These are phyloP conservation scores for Macrotrachela quadricornifera DNA, from an alignment of 1,140 invertebrate species.

Conservation along the genomic window DNA sequence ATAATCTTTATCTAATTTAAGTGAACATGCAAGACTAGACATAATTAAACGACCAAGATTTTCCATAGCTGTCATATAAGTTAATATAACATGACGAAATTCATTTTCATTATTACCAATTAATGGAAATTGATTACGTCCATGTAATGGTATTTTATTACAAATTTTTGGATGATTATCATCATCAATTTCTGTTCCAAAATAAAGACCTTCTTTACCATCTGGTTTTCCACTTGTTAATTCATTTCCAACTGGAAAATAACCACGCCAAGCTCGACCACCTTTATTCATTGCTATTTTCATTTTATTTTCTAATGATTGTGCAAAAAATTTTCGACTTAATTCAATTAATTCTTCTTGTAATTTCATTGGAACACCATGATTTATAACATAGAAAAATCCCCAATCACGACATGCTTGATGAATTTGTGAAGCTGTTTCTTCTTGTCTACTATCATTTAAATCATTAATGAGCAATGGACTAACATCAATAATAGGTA, in stretches of 20 bases:
- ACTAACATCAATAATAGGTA: constrained; percentile 1
- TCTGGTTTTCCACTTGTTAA: constrained; percentile 1
- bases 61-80: not conserved
- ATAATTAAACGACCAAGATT: not conserved
- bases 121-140: not conserved
- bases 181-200: constrained; percentile 2
- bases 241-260: constrained; percentile 1
- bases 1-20: not conserved
- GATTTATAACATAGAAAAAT: constrained; percentile 2
- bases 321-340: not conserved
- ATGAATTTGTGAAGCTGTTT: not conserved
- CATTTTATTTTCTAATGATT: not conserved
- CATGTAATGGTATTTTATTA: not conserved
- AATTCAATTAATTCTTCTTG: not conserved
- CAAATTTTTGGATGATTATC: not conserved
- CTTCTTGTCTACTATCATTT: not conserved
- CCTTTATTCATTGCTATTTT: constrained; percentile 3
- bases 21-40: not conserved
- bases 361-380: not conserved
- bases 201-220: constrained; percentile 5
- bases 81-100: not conserved
- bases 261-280: constrained; percentile 3
- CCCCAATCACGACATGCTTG: not conserved
- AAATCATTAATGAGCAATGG: not conserved
- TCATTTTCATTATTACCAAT: not conserved